These are phyloP conservation scores for Odocoileus hemionus DNA, from an alignment of 2,113 vertebrate genomes.

Conservation along the genomic window DNA sequence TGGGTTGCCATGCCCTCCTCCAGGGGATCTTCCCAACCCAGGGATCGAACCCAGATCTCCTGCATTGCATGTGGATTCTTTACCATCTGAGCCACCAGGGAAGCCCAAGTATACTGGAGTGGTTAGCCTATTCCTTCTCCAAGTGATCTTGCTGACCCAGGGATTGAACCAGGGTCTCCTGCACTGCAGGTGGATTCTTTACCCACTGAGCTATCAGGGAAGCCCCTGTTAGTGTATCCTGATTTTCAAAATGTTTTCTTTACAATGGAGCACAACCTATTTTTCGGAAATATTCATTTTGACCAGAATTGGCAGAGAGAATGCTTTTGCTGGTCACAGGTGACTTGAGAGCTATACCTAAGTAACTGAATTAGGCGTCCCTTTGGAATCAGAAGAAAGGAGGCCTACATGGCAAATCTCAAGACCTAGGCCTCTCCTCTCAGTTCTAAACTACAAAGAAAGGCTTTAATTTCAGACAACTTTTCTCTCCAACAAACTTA, in stretches of 20 bases:
- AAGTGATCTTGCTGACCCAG: neutral
- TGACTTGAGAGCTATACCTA: neutral
- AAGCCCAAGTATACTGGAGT: neutral
- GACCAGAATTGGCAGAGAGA: neutral
- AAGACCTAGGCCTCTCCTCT: neutral
- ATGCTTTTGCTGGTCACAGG: neutral
- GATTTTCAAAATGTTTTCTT: slow-evolving; percentile 20
- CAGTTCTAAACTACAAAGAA: neutral
- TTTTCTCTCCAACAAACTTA: neutral
- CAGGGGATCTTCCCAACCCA: neutral
- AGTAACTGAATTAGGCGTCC: slow-evolving; percentile 11
- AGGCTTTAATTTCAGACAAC: slow-evolving; percentile 27
- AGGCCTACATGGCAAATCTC: neutral
- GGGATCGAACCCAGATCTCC: neutral
- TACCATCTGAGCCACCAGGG: neutral
- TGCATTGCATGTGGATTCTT: neutral
- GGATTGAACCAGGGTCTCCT: neutral
- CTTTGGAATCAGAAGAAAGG: slow-evolving; percentile 12
- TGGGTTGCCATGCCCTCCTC: neutral
- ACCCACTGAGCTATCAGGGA: neutral
- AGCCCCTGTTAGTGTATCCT: neutral
- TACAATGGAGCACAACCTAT: neutral
- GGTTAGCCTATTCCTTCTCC: neutral
- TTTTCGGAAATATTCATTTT: neutral
- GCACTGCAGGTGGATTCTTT: neutral